phyloP scores from a whole-genome alignment of 2,797 vertebrate genomes.

The Todus mexicanus region DNA sequence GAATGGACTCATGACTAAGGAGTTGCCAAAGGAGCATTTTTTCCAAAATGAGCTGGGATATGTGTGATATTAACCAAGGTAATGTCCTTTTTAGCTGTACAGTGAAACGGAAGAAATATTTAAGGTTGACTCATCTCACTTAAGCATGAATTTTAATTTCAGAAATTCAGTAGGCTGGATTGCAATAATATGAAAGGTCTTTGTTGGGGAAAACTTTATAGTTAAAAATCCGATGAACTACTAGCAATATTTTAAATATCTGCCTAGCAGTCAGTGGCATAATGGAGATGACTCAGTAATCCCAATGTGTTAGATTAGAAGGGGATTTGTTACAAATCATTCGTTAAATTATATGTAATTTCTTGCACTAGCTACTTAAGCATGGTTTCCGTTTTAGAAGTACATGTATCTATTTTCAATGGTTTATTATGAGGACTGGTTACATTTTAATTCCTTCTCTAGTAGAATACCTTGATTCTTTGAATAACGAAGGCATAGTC shows the following conservation, averaged over 20 bases:
- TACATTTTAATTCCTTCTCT: constrained; percentile 47
- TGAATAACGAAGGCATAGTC: background rate
- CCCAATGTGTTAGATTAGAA: background rate
- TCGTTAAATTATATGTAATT: background rate
- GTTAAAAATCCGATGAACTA: background rate
- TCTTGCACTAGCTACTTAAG: constrained; percentile 55
- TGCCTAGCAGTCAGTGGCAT: constrained; percentile 4
- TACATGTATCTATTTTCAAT: constrained; percentile 49
- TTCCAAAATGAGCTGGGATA: background rate
- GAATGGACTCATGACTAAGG: background rate
- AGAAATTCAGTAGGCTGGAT: constrained; percentile 36
- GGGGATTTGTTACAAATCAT: constrained; percentile 7
- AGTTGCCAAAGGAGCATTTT: constrained; percentile 37
- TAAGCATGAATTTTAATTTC: background rate
- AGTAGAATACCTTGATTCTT: background rate
- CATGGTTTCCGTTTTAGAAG: background rate
- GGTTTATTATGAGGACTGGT: constrained; percentile 44
- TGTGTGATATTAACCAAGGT: background rate
- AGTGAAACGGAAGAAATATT: background rate
- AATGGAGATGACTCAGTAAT: background rate
- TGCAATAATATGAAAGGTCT: background rate
- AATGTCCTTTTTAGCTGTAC: background rate
- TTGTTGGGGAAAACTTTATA: background rate
- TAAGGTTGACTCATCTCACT: background rate
- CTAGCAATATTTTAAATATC: background rate